phyloP scores from a whole-genome alignment of 2,888 invertebrate species.

The Piscicola geometra region DNA sequence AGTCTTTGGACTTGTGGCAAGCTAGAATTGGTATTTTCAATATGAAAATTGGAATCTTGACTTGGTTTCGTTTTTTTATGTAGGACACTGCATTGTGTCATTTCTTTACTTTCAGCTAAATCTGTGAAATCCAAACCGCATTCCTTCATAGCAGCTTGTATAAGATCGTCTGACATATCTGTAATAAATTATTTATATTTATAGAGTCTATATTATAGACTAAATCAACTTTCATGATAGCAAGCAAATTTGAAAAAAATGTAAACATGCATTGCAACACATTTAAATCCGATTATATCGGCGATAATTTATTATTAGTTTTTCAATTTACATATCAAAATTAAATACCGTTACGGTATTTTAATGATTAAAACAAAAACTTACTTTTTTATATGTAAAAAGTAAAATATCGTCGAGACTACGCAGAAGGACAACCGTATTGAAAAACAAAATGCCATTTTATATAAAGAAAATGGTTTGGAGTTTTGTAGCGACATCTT shows the following conservation, averaged over 20 bases:
- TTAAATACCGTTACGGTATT: neutral
- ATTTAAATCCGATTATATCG: neutral
- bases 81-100: neutral
- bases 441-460: slow-evolving; percentile 26
- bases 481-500: slow-evolving; percentile 16
- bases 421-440: neutral
- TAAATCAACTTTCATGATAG: too few species aligned
- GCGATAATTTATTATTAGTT: neutral
- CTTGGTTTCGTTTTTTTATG: neutral
- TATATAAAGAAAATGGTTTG: neutral
- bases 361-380: neutral
- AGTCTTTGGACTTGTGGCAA: neutral
- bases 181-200: neutral
- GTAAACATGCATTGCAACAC: neutral
- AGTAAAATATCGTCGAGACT: neutral
- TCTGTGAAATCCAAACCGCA: slow-evolving; percentile 17
- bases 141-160: slow-evolving; percentile 11
- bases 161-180: slow-evolving; percentile 12
- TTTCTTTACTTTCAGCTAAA: neutral
- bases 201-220: neutral
- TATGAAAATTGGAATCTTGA: neutral
- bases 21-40: neutral
- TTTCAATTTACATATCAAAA: neutral
- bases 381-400: slow-evolving; percentile 8
- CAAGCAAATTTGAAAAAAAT: neutral